Conservation (phyloP, 2,113 vertebrate species). For the Mungos mungo region DNA sequence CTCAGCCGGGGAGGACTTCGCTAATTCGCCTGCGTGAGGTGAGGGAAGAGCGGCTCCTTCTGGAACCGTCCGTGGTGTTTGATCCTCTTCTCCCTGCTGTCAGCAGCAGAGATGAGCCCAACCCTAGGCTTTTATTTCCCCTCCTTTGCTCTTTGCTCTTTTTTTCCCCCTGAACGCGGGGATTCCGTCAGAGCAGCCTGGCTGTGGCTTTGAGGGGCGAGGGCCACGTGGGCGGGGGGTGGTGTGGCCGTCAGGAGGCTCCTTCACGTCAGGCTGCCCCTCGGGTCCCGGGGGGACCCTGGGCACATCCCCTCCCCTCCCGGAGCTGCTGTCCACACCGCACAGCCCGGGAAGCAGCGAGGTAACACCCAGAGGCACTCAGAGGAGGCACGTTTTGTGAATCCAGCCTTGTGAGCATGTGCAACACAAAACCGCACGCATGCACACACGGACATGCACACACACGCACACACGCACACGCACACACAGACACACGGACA, state of each 20-base stretch:
- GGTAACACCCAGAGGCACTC: not conserved
- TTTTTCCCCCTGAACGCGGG: not conserved
- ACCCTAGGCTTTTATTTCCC: not conserved
- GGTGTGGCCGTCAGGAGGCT: not conserved
- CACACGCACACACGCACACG: no score
- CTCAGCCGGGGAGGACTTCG: constrained; percentile 64
- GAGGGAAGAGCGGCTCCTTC: constrained; percentile 58
- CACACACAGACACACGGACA: no score
- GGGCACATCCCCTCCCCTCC: not conserved
- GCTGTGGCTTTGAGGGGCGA: not conserved
- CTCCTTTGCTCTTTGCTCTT: not conserved
- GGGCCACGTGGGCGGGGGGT: fast-evolving
- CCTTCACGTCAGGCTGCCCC: not conserved
- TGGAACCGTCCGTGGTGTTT: constrained; percentile 36
- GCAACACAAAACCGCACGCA: not conserved
- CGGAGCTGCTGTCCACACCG: not conserved
- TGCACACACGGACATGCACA: no score
- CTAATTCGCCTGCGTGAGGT: constrained; percentile 61
- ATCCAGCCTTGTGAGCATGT: not conserved
- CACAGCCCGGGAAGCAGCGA: not conserved
- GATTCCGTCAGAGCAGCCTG: not conserved
- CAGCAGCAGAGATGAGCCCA: constrained; percentile 50
- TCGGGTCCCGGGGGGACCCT: no score
- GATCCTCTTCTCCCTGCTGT: constrained; percentile 63
- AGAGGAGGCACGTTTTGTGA: not conserved